Base-by-base conservation (phyloP, 2,888 invertebrate genomes). In the Patella caerulea region DNA sequence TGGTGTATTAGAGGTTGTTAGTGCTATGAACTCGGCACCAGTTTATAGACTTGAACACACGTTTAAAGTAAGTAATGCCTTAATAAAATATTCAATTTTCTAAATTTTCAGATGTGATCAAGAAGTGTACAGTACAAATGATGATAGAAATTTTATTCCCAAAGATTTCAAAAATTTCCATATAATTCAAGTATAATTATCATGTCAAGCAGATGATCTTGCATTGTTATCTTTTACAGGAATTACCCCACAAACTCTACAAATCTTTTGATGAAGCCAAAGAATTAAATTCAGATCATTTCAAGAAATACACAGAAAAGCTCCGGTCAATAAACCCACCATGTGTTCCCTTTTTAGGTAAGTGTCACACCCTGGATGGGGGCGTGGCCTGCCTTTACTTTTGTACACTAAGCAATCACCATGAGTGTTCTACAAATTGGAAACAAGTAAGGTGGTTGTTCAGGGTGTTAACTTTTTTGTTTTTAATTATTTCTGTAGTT, bases 261-360 rank as follows among this genome's bases (percentile, higher is more conserved):
- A 95, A 95, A 87, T 95, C 95, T 53, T 93, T 98, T 79, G 96
- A 97, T 83, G 97, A 98, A 90, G 96, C 97, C 87, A 94, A 96
- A 74, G 96, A 96, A 87, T 93, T 98, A 77, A 96, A 96, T 92
- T 94, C 95, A 79, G 97, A 97, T 91, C 98, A 98, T 92, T 96
- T 96, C 91, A 94, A 95, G 78, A 96, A 96, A 87, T 98, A 99
- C 93, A 96, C 96, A 92, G 98, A 98, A 91, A 95, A 97, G 84
- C 93, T 99, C 87, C 94, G 98, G 80, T 97, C 97, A 80, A 98
- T 99, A 89, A 98, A 99, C 93, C 99, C 99, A 82, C 99, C 99
- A 3, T 99, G 98, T 93, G 98, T 99, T 90, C 99, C 99, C 82
- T 99, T 99, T 93, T 95, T 98, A 90, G 98, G 95, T 94, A 91